These are phyloP conservation scores for Bombus confusus DNA, from an alignment of 1,140 invertebrate genomes.

Conservation along the genomic window DNA sequence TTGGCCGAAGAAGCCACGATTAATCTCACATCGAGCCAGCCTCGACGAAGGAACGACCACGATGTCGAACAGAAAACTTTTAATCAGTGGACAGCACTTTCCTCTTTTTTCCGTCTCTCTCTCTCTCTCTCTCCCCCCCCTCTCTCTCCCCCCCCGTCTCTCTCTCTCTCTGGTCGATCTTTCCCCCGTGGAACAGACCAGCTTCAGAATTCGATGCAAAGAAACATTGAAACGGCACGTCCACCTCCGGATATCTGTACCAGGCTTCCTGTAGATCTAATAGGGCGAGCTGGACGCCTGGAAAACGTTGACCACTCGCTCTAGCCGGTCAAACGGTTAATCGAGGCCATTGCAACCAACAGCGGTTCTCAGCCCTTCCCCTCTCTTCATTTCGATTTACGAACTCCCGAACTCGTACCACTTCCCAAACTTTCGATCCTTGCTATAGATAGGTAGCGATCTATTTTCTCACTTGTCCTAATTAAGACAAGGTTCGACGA, in stretches of 20 bases:
- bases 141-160: background rate
- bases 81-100: conserved; percentile 46
- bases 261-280: conserved; percentile 66
- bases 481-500: background rate
- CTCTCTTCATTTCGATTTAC: conserved; percentile 18
- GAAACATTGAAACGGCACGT: conserved; percentile 70
- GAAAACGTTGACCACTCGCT: conserved; percentile 73
- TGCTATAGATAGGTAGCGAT: background rate
- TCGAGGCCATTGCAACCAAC: conserved; percentile 72
- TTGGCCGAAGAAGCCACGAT: conserved; percentile 34
- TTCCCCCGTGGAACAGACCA: conserved; percentile 41
- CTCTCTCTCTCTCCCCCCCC: background rate
- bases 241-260: conserved; percentile 62
- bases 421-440: background rate
- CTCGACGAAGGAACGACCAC: conserved; percentile 28
- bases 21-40: conserved; percentile 39
- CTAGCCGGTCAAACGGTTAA: conserved; percentile 75
- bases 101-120: conserved; percentile 2
- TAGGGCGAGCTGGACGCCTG: conserved; percentile 64
- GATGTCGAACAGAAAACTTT: conserved; percentile 50
- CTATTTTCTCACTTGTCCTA: background rate
- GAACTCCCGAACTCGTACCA: background rate
- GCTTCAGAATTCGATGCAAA: conserved; percentile 68
- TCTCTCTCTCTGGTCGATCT: conserved; percentile 17
- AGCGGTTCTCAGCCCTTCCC: conserved; percentile 70